A percentile compares a stretch with the other conserved stretches of the same genome.
Evolutionary conservation across 2,888 invertebrate genomes (phyloP).

Genomic region (Eremobia ochroleuca): DNA sequence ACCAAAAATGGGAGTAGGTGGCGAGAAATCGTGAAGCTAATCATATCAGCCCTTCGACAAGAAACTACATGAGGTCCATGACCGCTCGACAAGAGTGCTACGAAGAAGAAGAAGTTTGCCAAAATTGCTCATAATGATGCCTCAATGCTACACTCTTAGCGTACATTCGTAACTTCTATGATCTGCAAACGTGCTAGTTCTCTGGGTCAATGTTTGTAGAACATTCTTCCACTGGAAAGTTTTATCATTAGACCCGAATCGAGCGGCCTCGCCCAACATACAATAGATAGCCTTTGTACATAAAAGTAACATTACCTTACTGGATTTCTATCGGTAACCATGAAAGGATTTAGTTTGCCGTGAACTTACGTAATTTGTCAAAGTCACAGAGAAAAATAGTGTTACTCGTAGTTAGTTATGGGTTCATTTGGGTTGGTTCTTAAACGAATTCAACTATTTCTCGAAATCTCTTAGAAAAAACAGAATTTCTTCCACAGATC

Average conservation of each 20-base stretch:
- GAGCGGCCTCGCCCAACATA: constrained; percentile 30
- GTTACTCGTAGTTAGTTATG: background rate
- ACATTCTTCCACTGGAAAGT: constrained; percentile 44
- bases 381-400: constrained; percentile 1
- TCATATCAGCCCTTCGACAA: too few species aligned
- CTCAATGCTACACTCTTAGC: background rate
- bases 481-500: background rate
- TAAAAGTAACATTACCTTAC: background rate
- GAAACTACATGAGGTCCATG: too few species aligned
- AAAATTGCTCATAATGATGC: constrained; percentile 5
- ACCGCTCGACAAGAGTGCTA: too few species aligned
- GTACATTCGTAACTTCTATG: background rate
- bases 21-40: too few species aligned
- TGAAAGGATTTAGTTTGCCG: background rate
- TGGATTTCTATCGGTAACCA: constrained; percentile 2
- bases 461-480: background rate
- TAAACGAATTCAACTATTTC: background rate
- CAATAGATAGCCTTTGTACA: constrained; percentile 15
- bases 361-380: background rate
- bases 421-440: background rate
- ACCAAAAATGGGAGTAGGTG: too few species aligned
- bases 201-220: constrained; percentile 37
- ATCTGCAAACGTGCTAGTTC: constrained; percentile 15
- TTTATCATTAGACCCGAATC: constrained; percentile 51
- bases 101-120: background rate